Conservation (phyloP, 2,113 vertebrate species). For the Bolborhynchus lineola region DNA sequence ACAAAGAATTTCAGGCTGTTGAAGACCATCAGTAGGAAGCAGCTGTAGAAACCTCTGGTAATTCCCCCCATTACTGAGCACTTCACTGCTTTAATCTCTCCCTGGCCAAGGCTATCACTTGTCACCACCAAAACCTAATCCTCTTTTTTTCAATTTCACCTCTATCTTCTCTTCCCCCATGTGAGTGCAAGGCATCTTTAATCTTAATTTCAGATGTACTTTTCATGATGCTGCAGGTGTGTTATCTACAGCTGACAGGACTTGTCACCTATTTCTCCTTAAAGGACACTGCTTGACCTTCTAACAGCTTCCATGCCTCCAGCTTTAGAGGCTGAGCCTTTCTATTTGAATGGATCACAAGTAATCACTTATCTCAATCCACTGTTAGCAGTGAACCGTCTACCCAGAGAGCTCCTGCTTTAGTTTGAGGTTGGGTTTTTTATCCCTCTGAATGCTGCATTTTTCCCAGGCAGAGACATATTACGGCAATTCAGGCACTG, state of each 20-base stretch:
- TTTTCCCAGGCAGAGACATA: constrained; percentile 56
- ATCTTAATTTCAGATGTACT: constrained; percentile 43
- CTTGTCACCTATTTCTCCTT: constrained; percentile 5
- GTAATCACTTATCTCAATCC: constrained; percentile 50
- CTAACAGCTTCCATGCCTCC: constrained; percentile 14
- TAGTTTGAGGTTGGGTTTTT: background rate
- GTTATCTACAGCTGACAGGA: constrained; percentile 2
- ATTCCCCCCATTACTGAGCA: background rate
- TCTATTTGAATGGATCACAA: constrained; percentile 32
- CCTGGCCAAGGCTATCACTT: constrained; percentile 10
- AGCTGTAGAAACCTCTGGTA: background rate
- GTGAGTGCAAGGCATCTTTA: background rate
- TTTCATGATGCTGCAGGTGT: background rate
- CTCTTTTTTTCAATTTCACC: constrained; percentile 12
- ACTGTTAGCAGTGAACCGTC: constrained; percentile 28
- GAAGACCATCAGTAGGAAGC: background rate
- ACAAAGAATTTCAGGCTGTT: background rate
- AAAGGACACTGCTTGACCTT: constrained; percentile 62
- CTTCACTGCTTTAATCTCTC: background rate
- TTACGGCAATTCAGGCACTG: constrained; percentile 53
- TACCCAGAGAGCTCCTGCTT: constrained; percentile 4
- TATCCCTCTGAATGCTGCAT: background rate
- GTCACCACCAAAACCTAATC: constrained; percentile 32
- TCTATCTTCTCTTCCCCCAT: background rate
- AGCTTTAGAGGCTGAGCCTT: constrained; percentile 34